phyloP scores from a whole-genome alignment of 2,797 vertebrate genomes.

The Sebastes hopkinsi region DNA sequence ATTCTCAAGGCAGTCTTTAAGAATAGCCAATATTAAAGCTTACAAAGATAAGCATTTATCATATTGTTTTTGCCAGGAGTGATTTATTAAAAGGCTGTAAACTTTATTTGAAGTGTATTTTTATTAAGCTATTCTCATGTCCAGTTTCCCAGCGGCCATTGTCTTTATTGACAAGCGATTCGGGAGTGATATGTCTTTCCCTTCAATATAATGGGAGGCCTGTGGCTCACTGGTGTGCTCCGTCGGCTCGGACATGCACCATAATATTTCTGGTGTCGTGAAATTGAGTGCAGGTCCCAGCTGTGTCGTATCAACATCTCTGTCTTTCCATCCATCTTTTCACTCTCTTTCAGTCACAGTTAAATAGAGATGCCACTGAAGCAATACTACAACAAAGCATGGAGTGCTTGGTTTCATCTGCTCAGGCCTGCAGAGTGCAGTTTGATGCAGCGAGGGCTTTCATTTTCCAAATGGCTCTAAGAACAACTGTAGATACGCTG shows the following conservation, averaged over 20 bases:
- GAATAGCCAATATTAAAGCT: slow-evolving; percentile 14
- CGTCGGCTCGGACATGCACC: slow-evolving; percentile 36
- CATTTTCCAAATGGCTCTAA: slow-evolving; percentile 51
- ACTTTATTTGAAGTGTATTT: slow-evolving; percentile 66
- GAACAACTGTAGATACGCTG: slow-evolving; percentile 38
- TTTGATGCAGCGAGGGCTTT: slow-evolving; percentile 36
- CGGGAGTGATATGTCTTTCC: slow-evolving; percentile 55
- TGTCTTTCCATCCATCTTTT: slow-evolving; percentile 50
- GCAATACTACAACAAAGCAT: slow-evolving; percentile 29
- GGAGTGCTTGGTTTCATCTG: slow-evolving; percentile 36
- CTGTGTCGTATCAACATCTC: slow-evolving; percentile 59
- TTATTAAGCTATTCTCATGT: slow-evolving; percentile 59
- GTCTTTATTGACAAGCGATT: slow-evolving; percentile 65
- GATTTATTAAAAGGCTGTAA: slow-evolving; percentile 67
- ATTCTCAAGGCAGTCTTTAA: slow-evolving; percentile 17
- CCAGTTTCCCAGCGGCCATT: slow-evolving; percentile 53
- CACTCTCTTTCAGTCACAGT: slow-evolving; percentile 35
- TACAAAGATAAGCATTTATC: slow-evolving; percentile 27
- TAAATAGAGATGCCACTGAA: slow-evolving; percentile 42
- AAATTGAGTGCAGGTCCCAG: slow-evolving; percentile 64
- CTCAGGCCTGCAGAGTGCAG: slow-evolving; percentile 18
- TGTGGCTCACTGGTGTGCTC: slow-evolving; percentile 42
- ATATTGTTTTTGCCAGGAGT: slow-evolving; percentile 31
- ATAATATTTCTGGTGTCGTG: slow-evolving; percentile 59
- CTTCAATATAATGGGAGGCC: slow-evolving; percentile 64